Percentiles rank a stretch among this genome's conserved stretches.
Evolutionary conservation across 2,888 invertebrate species (phyloP).

Genomic region (Sturmia bella): DNA sequence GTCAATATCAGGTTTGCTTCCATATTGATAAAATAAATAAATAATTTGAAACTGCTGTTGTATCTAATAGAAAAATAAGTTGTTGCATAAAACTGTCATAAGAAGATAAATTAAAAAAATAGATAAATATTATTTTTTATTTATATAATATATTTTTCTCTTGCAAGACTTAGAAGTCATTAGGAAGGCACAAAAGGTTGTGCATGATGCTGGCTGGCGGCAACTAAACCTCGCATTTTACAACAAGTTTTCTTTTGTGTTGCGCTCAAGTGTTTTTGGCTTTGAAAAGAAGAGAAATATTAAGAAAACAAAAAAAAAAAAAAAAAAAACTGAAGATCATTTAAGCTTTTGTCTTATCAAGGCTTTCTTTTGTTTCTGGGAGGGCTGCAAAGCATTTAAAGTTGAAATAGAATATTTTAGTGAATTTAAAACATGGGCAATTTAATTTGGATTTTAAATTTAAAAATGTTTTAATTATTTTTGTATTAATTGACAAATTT

Average conservation of each 20-base stretch:
- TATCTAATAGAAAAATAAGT: neutral
- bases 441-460: too few relatives aligned
- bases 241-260: conserved; percentile 4
- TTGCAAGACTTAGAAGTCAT: neutral
- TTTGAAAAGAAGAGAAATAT: neutral
- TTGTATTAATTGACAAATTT: too few relatives aligned
- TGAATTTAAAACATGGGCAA: too few relatives aligned
- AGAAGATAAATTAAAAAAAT: neutral
- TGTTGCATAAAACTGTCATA: too few relatives aligned
- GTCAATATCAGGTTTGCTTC: neutral
- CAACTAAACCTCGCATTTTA: conserved; percentile 5
- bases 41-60: neutral
- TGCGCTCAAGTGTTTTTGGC: conserved; percentile 5
- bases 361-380: neutral
- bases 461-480: too few relatives aligned
- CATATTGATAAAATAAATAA: neutral
- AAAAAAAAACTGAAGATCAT: neutral
- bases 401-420: too few relatives aligned
- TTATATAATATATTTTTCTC: neutral
- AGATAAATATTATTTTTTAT: neutral
- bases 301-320: neutral
- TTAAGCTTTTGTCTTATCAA: neutral
- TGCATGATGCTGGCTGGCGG: neutral
- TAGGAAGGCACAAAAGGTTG: neutral
- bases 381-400: too few relatives aligned